Evolutionary conservation across 2,888 invertebrate genomes (phyloP), one percentile per base, ranked within the genome.

Genomic region (Mamestra brassicae): DNA sequence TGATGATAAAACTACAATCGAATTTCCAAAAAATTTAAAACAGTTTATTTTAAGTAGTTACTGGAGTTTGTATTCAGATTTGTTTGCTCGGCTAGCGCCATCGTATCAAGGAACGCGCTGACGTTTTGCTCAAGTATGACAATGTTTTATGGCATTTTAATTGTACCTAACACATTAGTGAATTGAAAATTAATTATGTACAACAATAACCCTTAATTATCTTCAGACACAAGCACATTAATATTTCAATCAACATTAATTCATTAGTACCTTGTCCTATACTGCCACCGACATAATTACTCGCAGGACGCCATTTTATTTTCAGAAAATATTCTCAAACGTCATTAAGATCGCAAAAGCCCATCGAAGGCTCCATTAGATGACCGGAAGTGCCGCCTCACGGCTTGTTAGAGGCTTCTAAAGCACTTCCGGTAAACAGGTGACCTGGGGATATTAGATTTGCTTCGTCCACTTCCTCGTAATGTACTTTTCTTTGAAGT

Each of bases 401-500:
- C 61, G 71, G 69, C 65, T 78, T 78, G 76, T 81, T 78, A 73
- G 65, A 80, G 69, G 52, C 72, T 76, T 74, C 74, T 83, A 74
- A 76, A 83, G 72, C 65, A 77, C 69, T 85, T 80, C 88, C 85
- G 69, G 67, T 71, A 58, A 81, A 76, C 79, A 84, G 75, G 70
- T 77, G 70, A 80, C 78, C 81, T 76, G 83, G 45, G 64, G 58
- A 65, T 77, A 79, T 84, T 87, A 71, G 76, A 80, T 86, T 85
- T 68, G 34, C 74, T 74, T 57, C 54, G 76, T 76, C 61, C 54
- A 64, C 50, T 76, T 75, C 64, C 55, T 38, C 55, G 38, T 81
- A 74, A 74, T 63, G 74, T 67, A 52, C 55, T 71, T 67, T 76
- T 52, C 63, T 71, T 75, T 72, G 69, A 75, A 74, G 74, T 70